These are phyloP conservation scores for Heloderma charlesbogerti DNA, from an alignment of 2,113 vertebrate species.

Conservation along the genomic window DNA sequence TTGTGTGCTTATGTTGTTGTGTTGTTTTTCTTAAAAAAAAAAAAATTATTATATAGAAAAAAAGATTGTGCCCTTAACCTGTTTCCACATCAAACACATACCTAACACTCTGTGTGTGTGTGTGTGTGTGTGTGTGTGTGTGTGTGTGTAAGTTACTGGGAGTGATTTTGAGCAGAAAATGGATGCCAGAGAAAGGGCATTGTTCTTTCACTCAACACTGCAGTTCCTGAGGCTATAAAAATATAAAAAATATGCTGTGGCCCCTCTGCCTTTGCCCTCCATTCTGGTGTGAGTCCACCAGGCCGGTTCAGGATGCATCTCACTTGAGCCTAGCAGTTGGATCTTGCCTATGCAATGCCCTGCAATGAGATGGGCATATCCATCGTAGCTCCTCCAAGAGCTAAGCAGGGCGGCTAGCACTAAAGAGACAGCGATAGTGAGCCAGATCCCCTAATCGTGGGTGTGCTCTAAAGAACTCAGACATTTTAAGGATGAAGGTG, in stretches of 20 bases:
- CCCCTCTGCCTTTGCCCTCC: not conserved
- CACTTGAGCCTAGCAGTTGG: not conserved
- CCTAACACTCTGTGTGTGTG: not conserved
- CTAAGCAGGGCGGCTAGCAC: not conserved
- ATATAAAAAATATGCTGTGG: not conserved
- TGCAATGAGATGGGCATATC: not conserved
- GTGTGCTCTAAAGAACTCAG: not conserved
- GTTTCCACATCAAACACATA: not conserved
- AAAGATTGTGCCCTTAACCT: not conserved
- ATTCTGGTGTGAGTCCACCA: not conserved
- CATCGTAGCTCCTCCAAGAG: not conserved
- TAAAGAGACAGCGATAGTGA: not conserved
- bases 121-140: not conserved
- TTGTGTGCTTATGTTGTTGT: too few relatives aligned
- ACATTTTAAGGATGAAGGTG: slow-evolving; percentile 3
- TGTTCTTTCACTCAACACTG: not conserved
- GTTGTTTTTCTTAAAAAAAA: too few relatives aligned
- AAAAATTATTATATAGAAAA: too few relatives aligned
- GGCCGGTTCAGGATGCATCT: not conserved
- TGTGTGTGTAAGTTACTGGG: not conserved
- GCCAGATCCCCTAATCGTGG: slow-evolving; percentile 3
- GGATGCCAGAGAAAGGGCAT: not conserved
- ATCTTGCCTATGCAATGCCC: not conserved
- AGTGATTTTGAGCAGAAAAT: not conserved
- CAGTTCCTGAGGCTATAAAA: not conserved